phyloP scores from a whole-genome alignment of 2,113 vertebrate genomes.

The Muntiacus muntjak region DNA sequence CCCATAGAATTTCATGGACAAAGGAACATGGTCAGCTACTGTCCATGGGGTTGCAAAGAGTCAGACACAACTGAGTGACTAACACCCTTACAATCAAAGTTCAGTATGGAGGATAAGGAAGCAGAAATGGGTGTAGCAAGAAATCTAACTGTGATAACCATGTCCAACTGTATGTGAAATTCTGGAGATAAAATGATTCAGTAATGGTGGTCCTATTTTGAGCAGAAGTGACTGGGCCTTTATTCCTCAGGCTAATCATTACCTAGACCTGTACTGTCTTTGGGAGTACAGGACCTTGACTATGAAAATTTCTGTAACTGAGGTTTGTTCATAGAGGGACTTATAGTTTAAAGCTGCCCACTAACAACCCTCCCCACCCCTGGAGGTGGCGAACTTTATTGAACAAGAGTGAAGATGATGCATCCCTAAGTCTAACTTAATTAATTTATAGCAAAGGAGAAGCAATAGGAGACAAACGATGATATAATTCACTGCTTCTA shows the following conservation, averaged over 20 bases:
- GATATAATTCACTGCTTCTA: neutral
- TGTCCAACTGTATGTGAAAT: neutral
- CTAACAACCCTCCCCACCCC: neutral
- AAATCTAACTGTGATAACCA: neutral
- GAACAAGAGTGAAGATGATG: neutral
- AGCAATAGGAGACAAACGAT: neutral
- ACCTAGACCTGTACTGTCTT: neutral
- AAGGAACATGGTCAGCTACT: neutral
- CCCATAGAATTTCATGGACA: neutral
- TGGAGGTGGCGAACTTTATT: neutral
- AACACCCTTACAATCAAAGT: neutral
- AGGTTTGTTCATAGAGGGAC: neutral
- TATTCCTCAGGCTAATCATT: neutral
- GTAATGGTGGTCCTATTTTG: fast-evolving
- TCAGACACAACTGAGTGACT: neutral
- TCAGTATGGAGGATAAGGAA: neutral
- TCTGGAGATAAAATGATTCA: neutral
- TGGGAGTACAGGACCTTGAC: neutral
- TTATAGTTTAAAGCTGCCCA: neutral
- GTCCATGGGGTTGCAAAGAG: neutral
- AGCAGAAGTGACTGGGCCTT: neutral
- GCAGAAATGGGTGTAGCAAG: neutral
- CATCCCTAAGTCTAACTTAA: neutral
- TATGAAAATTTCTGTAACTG: neutral
- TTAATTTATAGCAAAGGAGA: neutral